phyloP scores from a whole-genome alignment of 1,140 invertebrate species.

The Nautilus pompilius region DNA sequence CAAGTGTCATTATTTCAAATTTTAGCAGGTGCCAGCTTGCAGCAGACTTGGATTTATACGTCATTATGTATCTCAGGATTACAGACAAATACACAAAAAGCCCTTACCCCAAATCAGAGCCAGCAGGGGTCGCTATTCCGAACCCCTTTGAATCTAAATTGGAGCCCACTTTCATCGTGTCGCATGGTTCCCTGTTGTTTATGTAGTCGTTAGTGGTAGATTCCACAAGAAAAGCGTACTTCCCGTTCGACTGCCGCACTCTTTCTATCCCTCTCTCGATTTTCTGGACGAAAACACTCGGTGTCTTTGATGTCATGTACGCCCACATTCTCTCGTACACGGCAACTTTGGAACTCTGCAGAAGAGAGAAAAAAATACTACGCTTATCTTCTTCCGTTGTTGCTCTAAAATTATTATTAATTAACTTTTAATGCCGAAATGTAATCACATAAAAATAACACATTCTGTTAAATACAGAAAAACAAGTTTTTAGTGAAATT shows the following conservation, averaged over 20 bases:
- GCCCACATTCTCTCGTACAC: conserved; percentile 95
- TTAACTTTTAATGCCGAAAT: too few species aligned
- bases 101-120: conserved; percentile 80
- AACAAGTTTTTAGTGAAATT: too few species aligned
- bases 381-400: too few species aligned
- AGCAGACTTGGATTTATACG: too few species aligned
- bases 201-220: conserved; percentile 93
- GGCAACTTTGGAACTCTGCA: conserved; percentile 82
- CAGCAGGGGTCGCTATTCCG: conserved; percentile 86
- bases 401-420: too few species aligned
- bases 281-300: conserved; percentile 37
- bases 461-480: too few species aligned
- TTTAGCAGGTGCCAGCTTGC: too few species aligned
- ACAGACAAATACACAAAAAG: too few species aligned
- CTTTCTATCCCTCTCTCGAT: conserved; percentile 41
- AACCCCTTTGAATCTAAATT: conserved; percentile 92
- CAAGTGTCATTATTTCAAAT: too few species aligned
- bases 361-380: conserved; percentile 14
- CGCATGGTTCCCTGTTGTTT: conserved; percentile 87
- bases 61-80: too few species aligned
- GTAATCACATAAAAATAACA: too few species aligned
- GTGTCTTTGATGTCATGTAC: conserved; percentile 69
- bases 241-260: conserved; percentile 61
- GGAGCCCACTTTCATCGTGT: conserved; percentile 87
- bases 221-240: conserved; percentile 91